Percentiles rank a stretch among this genome's conserved stretches.
These are phyloP conservation scores for Chrysocyon brachyurus DNA, from an alignment of 2,797 vertebrate genomes.

Conservation along the genomic window DNA sequence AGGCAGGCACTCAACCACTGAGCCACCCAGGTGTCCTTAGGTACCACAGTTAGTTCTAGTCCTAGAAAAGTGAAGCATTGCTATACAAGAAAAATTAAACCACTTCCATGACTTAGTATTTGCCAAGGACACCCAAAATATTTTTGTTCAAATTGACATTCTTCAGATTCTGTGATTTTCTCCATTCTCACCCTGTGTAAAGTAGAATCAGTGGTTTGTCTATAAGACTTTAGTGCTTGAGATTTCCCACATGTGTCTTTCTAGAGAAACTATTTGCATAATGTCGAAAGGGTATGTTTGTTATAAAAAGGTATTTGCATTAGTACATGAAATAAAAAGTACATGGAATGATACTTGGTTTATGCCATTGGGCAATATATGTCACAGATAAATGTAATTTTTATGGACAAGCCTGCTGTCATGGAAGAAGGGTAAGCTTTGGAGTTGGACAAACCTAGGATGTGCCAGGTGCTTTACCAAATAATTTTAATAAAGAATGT, in stretches of 20 bases:
- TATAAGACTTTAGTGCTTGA: slow-evolving; percentile 54
- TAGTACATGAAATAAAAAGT: not conserved
- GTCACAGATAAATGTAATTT: not conserved
- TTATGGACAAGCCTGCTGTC: not conserved
- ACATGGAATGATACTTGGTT: not conserved
- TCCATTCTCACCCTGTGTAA: not conserved
- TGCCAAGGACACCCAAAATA: not conserved
- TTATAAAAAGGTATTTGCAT: slow-evolving; percentile 73
- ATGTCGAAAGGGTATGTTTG: slow-evolving; percentile 74
- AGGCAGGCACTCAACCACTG: no score
- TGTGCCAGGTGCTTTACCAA: not conserved
- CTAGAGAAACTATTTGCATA: slow-evolving; percentile 76
- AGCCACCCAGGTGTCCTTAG: no score
- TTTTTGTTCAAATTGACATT: not conserved
- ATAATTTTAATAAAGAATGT: not conserved
- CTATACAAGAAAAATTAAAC: not conserved
- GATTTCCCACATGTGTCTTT: slow-evolving; percentile 78
- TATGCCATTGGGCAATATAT: not conserved
- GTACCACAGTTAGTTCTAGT: no score
- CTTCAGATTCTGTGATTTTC: not conserved
- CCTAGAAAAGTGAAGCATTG: not conserved
- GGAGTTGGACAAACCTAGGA: not conserved
- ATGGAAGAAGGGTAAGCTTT: not conserved
- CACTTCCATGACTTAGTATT: not conserved
- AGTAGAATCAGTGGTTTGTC: slow-evolving; percentile 76